These are phyloP conservation scores for Kryptopterus vitreolus DNA, from an alignment of 2,797 vertebrate genomes.

Conservation along the genomic window DNA sequence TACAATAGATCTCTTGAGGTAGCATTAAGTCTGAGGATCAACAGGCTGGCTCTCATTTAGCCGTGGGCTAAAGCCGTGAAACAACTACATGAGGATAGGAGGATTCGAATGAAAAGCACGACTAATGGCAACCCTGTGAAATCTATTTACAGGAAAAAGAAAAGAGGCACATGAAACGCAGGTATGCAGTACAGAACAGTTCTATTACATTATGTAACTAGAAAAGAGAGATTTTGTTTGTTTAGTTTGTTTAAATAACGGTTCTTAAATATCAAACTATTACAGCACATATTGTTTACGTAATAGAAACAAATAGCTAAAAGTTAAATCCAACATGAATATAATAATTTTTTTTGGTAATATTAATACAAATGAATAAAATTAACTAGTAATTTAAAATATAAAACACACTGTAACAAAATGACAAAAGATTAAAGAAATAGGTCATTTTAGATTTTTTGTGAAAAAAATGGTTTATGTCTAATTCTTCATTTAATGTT, in stretches of 20 bases:
- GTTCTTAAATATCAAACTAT: background rate
- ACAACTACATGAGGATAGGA: background rate
- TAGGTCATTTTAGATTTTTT: background rate
- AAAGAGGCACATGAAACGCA: background rate
- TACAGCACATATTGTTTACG: background rate
- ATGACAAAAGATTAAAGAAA: background rate
- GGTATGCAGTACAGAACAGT: background rate
- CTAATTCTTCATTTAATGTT: background rate
- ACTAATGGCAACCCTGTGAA: background rate
- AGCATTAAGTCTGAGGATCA: background rate
- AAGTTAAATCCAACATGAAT: background rate
- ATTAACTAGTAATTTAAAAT: background rate
- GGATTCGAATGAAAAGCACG: background rate
- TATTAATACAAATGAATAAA: no score
- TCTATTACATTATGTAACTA: background rate
- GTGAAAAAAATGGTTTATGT: background rate
- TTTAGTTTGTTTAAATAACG: background rate
- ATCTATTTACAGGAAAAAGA: background rate
- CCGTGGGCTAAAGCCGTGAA: background rate
- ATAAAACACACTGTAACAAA: background rate
- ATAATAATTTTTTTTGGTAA: no score
- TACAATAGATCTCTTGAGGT: conserved; percentile 18
- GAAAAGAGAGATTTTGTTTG: background rate
- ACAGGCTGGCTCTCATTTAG: conserved; percentile 4
- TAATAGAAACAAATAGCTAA: background rate